phyloP scores from a whole-genome alignment of 2,888 invertebrate genomes.

The Cactoblastis cactorum region DNA sequence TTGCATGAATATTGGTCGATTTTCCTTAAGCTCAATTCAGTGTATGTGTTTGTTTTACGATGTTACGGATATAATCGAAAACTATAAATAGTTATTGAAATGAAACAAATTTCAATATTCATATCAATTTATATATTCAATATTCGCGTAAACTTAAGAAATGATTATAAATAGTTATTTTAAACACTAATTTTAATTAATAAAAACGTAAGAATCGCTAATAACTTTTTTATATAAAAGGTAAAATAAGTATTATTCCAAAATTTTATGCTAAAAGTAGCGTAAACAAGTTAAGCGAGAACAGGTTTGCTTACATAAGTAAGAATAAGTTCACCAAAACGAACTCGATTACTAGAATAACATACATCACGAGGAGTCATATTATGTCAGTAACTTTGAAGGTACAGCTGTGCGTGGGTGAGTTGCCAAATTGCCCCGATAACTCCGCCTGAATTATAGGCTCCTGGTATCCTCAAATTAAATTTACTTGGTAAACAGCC shows the following conservation, averaged over 20 bases:
- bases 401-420: background rate
- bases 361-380: slow-evolving; percentile 5
- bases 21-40: background rate
- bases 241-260: no score
- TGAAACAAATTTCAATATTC: no score
- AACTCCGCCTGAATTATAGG: background rate
- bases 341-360: slow-evolving; percentile 5
- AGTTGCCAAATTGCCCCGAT: slow-evolving; percentile 5
- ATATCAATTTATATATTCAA: no score
- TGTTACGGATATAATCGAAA: no score
- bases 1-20: background rate
- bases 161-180: no score
- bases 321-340: background rate
- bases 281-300: no score
- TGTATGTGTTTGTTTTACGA: background rate
- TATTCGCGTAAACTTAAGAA: no score
- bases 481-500: background rate
- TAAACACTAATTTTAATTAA: no score
- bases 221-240: no score
- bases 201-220: no score
- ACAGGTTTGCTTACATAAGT: background rate
- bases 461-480: background rate
- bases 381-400: background rate
- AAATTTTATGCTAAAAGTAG: no score
- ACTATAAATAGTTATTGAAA: no score